phyloP scores from a whole-genome alignment of 2,797 vertebrate genomes.

The Morus bassanus region DNA sequence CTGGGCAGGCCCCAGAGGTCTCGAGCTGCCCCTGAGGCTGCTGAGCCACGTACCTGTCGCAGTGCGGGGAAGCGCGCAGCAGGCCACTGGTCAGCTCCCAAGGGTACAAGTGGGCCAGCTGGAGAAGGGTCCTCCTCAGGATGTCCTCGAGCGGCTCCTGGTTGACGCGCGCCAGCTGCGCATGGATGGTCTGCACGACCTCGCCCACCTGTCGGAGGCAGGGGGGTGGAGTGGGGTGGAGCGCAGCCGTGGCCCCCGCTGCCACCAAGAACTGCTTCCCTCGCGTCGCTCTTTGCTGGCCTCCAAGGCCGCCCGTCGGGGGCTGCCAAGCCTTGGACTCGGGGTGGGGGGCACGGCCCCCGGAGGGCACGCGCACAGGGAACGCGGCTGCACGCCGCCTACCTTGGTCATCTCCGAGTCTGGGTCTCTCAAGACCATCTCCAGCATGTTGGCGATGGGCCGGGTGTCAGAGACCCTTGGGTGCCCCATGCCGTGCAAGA shows the following conservation, averaged over 20 bases:
- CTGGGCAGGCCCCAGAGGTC: not conserved
- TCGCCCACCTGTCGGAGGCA: not conserved
- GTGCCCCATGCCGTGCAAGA: not conserved
- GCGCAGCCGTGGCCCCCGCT: not conserved
- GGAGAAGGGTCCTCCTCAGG: not conserved
- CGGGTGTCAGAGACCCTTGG: not conserved
- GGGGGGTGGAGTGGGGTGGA: too few relatives aligned
- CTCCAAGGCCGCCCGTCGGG: too few relatives aligned
- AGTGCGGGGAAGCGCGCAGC: not conserved
- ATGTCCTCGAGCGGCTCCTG: not conserved
- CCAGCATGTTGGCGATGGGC: not conserved
- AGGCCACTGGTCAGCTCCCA: not conserved
- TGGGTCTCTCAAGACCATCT: not conserved
- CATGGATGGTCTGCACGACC: not conserved
- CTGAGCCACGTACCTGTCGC: not conserved
- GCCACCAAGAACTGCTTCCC: not conserved
- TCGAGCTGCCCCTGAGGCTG: not conserved
- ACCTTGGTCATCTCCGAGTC: accelerated
- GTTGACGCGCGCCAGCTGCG: accelerated
- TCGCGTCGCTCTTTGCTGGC: not conserved
- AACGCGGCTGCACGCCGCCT: not conserved
- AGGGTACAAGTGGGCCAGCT: not conserved
- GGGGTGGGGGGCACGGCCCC: not conserved
- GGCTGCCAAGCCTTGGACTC: not conserved
- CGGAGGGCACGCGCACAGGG: too few relatives aligned